phyloP scores from a whole-genome alignment of 2,888 invertebrate species.

The Bellardia pandia region DNA sequence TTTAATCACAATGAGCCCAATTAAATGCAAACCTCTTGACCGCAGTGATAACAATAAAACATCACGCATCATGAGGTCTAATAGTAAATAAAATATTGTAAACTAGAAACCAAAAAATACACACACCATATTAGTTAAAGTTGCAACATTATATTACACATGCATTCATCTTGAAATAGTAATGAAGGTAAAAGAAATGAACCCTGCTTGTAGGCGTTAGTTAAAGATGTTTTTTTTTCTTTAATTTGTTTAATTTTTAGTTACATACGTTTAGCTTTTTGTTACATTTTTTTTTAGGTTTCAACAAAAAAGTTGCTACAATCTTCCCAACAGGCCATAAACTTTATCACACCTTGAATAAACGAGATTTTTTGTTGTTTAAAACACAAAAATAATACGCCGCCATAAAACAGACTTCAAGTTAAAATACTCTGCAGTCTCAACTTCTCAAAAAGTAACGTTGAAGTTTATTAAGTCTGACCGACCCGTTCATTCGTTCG shows the following conservation, averaged over 20 bases:
- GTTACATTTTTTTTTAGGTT: not conserved
- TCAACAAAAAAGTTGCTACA: slow-evolving; percentile 1
- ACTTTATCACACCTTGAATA: slow-evolving; percentile 65
- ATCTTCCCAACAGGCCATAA: slow-evolving; percentile 47
- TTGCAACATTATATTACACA: slow-evolving; percentile 4
- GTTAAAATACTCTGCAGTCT: slow-evolving; percentile 9
- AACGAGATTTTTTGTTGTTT: slow-evolving; percentile 42
- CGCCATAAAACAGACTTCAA: not conserved
- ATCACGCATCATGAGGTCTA: slow-evolving; percentile 13
- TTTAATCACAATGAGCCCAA: slow-evolving; percentile 45
- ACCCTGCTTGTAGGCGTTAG: slow-evolving; percentile 61
- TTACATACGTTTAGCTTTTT: not conserved
- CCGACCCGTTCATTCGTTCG: slow-evolving; percentile 31
- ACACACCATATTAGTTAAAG: not conserved
- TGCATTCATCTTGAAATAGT: slow-evolving; percentile 23
- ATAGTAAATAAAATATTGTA: not conserved
- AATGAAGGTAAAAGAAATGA: slow-evolving; percentile 23
- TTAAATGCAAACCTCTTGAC: slow-evolving; percentile 34
- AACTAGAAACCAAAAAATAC: not conserved
- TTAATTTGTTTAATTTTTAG: slow-evolving; percentile 8
- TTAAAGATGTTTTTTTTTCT: slow-evolving; percentile 60
- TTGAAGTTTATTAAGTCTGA: slow-evolving; percentile 59
- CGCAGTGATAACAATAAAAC: not conserved
- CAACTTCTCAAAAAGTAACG: slow-evolving; percentile 30
- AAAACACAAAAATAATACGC: not conserved